These are phyloP conservation scores for Lasioglossum baleicum DNA, from an alignment of 1,140 invertebrate genomes.

Conservation along the genomic window DNA sequence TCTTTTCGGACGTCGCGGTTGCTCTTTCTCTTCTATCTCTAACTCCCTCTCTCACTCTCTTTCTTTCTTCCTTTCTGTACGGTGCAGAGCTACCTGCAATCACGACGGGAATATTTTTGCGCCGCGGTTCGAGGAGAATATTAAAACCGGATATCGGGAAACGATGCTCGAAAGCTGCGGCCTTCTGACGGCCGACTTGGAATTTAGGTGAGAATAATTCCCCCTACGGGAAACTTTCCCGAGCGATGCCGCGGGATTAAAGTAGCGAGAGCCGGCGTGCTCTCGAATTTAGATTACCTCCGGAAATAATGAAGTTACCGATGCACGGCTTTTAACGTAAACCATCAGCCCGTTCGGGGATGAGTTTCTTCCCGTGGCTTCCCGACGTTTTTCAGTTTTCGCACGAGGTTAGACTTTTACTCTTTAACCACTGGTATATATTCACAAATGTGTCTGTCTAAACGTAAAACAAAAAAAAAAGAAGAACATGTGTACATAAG, in stretches of 20 bases:
- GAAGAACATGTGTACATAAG: too few relatives aligned
- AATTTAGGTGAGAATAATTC: neutral
- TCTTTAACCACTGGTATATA: too few relatives aligned
- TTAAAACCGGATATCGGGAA: conserved; percentile 6
- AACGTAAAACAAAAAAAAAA: too few relatives aligned
- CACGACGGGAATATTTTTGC: neutral
- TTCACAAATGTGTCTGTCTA: too few relatives aligned
- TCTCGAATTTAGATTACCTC: neutral
- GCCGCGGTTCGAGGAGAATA: neutral
- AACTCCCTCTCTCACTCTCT: neutral
- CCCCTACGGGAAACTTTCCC: neutral
- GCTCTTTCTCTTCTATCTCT: neutral
- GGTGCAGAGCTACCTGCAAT: neutral
- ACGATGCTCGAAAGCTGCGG: neutral
- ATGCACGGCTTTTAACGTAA: too few relatives aligned
- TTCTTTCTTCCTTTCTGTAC: too few relatives aligned
- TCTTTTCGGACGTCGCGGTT: neutral
- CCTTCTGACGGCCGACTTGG: neutral
- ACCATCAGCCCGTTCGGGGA: too few relatives aligned
- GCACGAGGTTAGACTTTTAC: too few relatives aligned
- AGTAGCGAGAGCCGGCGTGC: neutral
- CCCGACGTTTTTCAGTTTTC: too few relatives aligned
- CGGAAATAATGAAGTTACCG: too few relatives aligned
- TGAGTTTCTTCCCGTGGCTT: too few relatives aligned
- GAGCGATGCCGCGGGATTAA: neutral